phyloP scores from a whole-genome alignment of 1,140 invertebrate genomes.

The Dermatophagoides farinae region DNA sequence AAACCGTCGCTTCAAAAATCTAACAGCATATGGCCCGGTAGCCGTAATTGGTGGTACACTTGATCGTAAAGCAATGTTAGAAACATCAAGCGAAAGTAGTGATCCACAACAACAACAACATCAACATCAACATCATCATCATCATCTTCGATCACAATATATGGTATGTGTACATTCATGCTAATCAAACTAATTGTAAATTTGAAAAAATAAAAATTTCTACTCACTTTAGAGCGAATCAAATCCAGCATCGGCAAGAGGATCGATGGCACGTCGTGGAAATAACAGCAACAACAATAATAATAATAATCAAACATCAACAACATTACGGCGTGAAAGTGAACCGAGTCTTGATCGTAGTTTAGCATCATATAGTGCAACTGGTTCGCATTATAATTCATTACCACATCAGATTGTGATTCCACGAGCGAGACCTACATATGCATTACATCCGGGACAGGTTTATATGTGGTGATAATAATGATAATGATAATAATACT shows the following conservation, averaged over 20 bases:
- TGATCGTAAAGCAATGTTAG: constrained; percentile 49
- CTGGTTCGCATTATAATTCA: not conserved
- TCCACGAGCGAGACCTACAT: constrained; percentile 15
- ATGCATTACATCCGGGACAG: constrained; percentile 17
- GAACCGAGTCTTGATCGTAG: constrained; percentile 6
- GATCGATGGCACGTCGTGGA: not conserved
- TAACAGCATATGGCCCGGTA: constrained; percentile 15
- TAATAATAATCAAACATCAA: too few relatives aligned
- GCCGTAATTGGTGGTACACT: constrained; percentile 19
- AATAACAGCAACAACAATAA: not conserved
- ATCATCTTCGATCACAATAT: not conserved
- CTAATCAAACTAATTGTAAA: not conserved
- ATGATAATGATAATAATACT: not conserved
- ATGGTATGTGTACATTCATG: not conserved
- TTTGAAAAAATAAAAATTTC: too few relatives aligned
- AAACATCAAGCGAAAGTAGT: constrained; percentile 52
- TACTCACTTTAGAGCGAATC: not conserved
- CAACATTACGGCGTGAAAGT: not conserved
- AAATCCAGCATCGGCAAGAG: not conserved
- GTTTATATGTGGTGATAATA: constrained; percentile 13
- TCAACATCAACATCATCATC: not conserved
- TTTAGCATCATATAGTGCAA: not conserved
- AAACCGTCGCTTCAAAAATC: constrained; percentile 11
- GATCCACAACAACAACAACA: constrained; percentile 15
- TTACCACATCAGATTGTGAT: constrained; percentile 18